Conservation (phyloP, 2,113 vertebrate genomes). For the Callopanchax toddi region DNA sequence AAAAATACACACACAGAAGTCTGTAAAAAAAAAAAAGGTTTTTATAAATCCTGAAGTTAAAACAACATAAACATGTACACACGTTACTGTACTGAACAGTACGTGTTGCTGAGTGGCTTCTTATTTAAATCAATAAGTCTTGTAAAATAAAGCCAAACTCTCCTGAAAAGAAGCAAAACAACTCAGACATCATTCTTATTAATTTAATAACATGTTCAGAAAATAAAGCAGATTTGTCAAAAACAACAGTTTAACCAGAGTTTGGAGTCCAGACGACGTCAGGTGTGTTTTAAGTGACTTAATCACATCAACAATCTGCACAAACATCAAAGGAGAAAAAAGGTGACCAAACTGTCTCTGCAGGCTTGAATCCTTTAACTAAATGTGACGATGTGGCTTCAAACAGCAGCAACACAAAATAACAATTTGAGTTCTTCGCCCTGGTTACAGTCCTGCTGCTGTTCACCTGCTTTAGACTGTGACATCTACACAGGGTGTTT, state of each 20-base stretch:
- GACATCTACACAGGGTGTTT: conserved; percentile 19
- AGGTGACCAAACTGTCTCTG: conserved; percentile 13
- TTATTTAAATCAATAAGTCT: conserved; percentile 20
- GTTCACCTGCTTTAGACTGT: conserved; percentile 23
- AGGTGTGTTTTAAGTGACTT: conserved; percentile 5
- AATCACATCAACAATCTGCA: conserved; percentile 19
- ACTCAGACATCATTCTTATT: not conserved
- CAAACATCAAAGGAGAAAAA: conserved; percentile 26
- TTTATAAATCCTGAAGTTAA: not conserved
- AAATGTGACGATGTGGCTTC: conserved; percentile 1
- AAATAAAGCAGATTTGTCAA: conserved; percentile 13
- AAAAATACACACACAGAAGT: not conserved
- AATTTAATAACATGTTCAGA: conserved; percentile 26
- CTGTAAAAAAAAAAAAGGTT: not conserved
- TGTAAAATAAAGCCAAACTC: conserved; percentile 12
- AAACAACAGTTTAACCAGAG: conserved; percentile 9
- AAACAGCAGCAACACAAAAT: not conserved
- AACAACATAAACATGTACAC: not conserved
- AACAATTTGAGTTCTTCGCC: conserved; percentile 14
- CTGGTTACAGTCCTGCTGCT: conserved; percentile 3
- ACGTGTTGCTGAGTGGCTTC: conserved; percentile 25
- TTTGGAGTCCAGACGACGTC: conserved; percentile 15
- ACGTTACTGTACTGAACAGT: conserved; percentile 3
- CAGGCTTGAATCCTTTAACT: conserved; percentile 6
- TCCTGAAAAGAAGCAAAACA: conserved; percentile 8